Evolutionary conservation across 2,888 invertebrate species (phyloP), one percentile per base, ranked within the genome.

Genomic region (Stenolophus ochropezus): DNA sequence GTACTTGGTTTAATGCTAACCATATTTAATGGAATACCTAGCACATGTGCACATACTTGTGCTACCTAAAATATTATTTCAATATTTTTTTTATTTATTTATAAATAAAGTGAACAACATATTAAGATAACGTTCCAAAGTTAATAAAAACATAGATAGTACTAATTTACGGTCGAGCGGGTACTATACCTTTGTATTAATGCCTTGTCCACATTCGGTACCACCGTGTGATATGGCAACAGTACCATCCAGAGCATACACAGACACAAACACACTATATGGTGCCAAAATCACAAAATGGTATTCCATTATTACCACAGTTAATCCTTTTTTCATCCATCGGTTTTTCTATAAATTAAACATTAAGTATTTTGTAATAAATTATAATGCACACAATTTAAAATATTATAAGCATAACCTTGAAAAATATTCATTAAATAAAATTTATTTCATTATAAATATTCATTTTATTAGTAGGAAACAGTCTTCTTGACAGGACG

Each of bases 131-230:
- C n/a, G n/a, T n/a, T n/a, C n/a, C n/a, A n/a, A n/a, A n/a, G n/a
- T n/a, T n/a, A n/a, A n/a, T n/a, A n/a, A n/a, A n/a, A n/a, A n/a
- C n/a, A n/a, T n/a, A n/a, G n/a, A n/a, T n/a, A n/a, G n/a, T n/a
- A n/a, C n/a, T n/a, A n/a, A n/a, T n/a, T n/a, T n/a, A n/a, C n/a
- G n/a, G n/a, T n/a, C n/a, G n/a, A n/a, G n/a, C 3, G 33, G 6
- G 16, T 14, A 53, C 6, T 16, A 16, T 85, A 91, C 92, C 91
- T 96, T 96, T 0, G 96, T 96, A 84, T 96, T 94, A 65, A 95
- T 91, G 6, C 96, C 96, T 90, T 97, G 97, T 0, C 97, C 97
- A 86, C 94, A 92, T 90, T 95, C 95, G 25, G 94, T 90, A 1
- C 94, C 95, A 11, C 94, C 94, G 84, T 95, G 95, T 0, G 92